Conservation (phyloP, 2,797 vertebrate species). For the Lophotriccus pileatus region DNA sequence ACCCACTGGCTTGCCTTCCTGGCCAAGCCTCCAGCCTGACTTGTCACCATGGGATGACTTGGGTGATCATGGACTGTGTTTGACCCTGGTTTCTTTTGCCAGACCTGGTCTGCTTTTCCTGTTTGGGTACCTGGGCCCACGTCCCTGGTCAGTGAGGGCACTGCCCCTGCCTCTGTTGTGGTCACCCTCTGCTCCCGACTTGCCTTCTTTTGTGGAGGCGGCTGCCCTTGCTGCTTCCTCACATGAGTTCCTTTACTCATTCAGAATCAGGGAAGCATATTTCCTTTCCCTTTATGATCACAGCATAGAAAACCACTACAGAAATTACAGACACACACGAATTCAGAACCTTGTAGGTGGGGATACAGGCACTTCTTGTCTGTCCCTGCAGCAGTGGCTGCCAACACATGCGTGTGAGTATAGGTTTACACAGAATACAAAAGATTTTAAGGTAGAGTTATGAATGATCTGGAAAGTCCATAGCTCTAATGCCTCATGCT, state of each 20-base stretch:
- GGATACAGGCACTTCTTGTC: background rate
- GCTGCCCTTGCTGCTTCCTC: background rate
- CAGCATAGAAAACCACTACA: background rate
- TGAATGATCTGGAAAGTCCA: background rate
- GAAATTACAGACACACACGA: background rate
- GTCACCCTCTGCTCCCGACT: background rate
- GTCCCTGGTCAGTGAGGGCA: background rate
- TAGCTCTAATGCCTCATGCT: background rate
- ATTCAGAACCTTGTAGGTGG: background rate
- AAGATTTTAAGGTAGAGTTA: background rate
- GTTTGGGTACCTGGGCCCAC: background rate
- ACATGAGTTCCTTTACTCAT: background rate
- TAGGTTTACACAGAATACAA: background rate
- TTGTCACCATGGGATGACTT: background rate
- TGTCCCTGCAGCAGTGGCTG: background rate
- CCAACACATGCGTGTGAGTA: background rate
- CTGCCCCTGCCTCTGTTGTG: conserved; percentile 37
- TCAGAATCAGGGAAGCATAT: background rate
- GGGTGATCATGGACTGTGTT: background rate
- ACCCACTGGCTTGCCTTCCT: background rate
- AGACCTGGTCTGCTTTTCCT: conserved; percentile 14
- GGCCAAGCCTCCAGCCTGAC: background rate
- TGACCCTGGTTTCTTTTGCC: background rate
- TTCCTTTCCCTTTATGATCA: background rate
- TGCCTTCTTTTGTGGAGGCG: rapidly evolving